Evolutionary conservation across 2,113 vertebrate species (phyloP), one percentile per base, ranked within the genome.

Genomic region (Dasypus novemcinctus): DNA sequence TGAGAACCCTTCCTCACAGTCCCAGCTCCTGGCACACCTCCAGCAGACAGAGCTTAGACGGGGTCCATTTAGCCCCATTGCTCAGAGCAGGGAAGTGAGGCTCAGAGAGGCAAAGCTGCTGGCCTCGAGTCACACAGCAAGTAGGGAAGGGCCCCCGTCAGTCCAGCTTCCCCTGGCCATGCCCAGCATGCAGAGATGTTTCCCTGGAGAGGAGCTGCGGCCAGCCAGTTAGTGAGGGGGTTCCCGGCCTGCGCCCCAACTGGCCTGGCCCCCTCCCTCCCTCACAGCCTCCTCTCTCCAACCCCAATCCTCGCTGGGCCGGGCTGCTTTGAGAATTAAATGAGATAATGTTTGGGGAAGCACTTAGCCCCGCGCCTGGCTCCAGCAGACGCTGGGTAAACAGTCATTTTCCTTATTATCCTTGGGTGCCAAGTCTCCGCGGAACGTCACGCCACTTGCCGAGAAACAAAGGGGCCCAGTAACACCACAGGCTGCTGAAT

Each of bases 261-360:
- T 29, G 2, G 71, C 59, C 18, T 63, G 84, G 75, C 61, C 63
- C 20, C 21, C 21, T 31, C 27, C 69, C 36, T 74, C 59, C 68
- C n/a, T 25, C 33, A 4, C 11, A 21, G 63, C 69, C 49, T 71
- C 76, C 25, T n/a, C 20, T n/a, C 54, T 68, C 41, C 41, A 80
- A 72, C 31, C 13, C 52, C n/a, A 23, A 25, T 54, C 57, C 63
- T 10, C 0, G 1, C 59, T 63, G 7, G 20, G 54, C 75, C 29
- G 46, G 92, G 59, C 80, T 43, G 25, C 64, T 76, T 54, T 93
- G n/a, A 90, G 54, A 95, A 90, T 87, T 93, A 96, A 96, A 90
- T 93, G 88, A 89, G 68, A 92, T 83, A 75, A 87, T 78, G 57
- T 91, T 90, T 3, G 6, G 90, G 80, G 95, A 94, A 78, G 57